phyloP scores from a whole-genome alignment of 2,888 invertebrate genomes.

The Rotaria magnacalcarata region DNA sequence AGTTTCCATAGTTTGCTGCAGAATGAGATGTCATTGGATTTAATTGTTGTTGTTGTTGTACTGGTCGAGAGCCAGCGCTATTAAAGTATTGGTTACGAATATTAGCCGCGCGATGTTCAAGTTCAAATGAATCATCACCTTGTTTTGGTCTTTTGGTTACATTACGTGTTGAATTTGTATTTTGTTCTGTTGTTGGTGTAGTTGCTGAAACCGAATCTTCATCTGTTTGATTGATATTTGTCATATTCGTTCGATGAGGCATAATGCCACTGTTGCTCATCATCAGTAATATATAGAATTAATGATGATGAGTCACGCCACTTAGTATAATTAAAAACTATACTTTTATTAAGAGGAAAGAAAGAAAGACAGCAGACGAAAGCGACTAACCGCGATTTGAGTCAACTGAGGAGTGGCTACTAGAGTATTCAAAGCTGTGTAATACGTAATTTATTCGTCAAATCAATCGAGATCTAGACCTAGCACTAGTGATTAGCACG shows the following conservation, averaged over 20 bases:
- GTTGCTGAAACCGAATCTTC: not conserved
- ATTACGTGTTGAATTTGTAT: not conserved
- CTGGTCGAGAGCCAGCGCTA: not conserved
- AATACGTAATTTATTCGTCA: too few relatives aligned
- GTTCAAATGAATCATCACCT: not conserved
- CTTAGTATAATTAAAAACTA: not conserved
- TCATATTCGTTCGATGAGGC: not conserved
- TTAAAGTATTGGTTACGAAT: not conserved
- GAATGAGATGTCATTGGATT: not conserved
- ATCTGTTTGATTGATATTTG: not conserved
- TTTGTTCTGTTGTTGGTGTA: not conserved
- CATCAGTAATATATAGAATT: not conserved
- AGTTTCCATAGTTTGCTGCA: not conserved
- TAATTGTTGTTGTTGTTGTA: not conserved
- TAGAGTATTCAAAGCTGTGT: too few relatives aligned
- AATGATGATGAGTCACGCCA: not conserved
- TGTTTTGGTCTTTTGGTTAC: not conserved
- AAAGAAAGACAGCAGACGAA: too few relatives aligned
- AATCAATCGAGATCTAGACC: too few relatives aligned
- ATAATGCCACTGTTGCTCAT: not conserved
- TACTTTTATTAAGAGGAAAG: not conserved
- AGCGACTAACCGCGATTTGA: too few relatives aligned
- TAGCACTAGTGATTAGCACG: too few relatives aligned
- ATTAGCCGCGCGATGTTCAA: not conserved
- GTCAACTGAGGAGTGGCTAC: too few relatives aligned